phyloP scores from a whole-genome alignment of 2,888 invertebrate genomes.

The Eupithecia centaureata region DNA sequence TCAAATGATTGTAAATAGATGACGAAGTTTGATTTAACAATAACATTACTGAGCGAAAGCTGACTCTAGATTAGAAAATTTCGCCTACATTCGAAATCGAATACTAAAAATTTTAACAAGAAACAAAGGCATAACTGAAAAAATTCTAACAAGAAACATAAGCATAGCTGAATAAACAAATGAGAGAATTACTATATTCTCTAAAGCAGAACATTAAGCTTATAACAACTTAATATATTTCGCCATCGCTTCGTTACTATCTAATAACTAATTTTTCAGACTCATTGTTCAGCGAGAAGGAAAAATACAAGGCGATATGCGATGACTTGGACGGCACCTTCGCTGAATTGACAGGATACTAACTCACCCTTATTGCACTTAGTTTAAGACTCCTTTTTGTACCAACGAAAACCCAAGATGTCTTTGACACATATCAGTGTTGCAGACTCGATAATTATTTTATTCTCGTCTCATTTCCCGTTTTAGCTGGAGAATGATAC shows the following conservation, averaged over 20 bases:
- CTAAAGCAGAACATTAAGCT: conserved; percentile 3
- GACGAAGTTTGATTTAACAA: background rate
- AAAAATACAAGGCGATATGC: conserved; percentile 98
- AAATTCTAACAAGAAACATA: conserved; percentile 9
- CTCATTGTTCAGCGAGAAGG: conserved; percentile 93
- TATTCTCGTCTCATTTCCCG: background rate
- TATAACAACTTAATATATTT: conserved; percentile 33
- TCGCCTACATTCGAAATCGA: background rate
- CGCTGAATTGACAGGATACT: conserved; percentile 98
- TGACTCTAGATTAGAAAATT: background rate
- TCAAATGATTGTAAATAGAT: background rate
- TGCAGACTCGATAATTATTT: background rate
- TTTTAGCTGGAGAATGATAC: background rate
- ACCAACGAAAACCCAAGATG: conserved; percentile 40
- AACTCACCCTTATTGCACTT: conserved; percentile 80
- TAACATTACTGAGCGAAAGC: background rate
- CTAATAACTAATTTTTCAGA: conserved; percentile 86
- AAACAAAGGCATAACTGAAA: background rate
- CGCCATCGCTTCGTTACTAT: conserved; percentile 55
- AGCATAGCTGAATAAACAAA: conserved; percentile 35
- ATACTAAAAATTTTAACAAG: conserved; percentile 1
- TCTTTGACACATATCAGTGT: conserved; percentile 6
- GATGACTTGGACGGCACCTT: conserved; percentile 98
- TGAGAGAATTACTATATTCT: conserved; percentile 59
- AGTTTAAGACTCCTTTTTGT: conserved; percentile 70